Evolutionary conservation across 2,797 vertebrate species (phyloP).

Genomic region (Eospalax fontanierii): DNA sequence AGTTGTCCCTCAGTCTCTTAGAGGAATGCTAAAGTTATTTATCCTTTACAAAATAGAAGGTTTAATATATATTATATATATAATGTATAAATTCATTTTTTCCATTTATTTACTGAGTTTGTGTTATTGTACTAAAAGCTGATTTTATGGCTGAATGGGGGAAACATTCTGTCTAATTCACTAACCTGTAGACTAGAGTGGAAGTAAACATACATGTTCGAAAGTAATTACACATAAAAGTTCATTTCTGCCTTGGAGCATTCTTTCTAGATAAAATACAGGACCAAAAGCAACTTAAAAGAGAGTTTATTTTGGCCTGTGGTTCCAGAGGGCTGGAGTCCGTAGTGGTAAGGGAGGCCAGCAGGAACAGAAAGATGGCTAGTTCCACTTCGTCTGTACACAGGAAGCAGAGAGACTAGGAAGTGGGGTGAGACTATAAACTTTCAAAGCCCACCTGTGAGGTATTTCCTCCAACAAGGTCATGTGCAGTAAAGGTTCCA

Average conservation of each 20-base stretch:
- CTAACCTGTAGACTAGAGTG: neutral
- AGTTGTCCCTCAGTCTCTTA: neutral
- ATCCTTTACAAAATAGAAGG: neutral
- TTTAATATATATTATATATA: neutral
- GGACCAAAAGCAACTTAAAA: neutral
- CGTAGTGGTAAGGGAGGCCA: neutral
- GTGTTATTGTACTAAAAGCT: neutral
- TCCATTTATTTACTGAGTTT: neutral
- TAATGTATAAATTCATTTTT: constrained; percentile 40
- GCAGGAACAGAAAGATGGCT: neutral
- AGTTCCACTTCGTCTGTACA: neutral
- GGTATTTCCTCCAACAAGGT: neutral
- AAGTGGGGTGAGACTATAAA: neutral
- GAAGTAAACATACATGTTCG: neutral
- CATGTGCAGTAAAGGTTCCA: neutral
- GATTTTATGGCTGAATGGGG: neutral
- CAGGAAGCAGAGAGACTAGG: neutral
- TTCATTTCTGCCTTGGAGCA: neutral
- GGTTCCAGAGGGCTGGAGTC: neutral
- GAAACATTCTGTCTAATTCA: constrained; percentile 36
- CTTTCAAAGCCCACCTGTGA: neutral
- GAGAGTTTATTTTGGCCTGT: neutral
- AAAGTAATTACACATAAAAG: neutral
- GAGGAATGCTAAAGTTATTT: neutral
- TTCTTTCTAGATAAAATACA: constrained; percentile 22